Evolutionary conservation across 2,888 invertebrate species (phyloP).

Genomic region (Autographa gamma): DNA sequence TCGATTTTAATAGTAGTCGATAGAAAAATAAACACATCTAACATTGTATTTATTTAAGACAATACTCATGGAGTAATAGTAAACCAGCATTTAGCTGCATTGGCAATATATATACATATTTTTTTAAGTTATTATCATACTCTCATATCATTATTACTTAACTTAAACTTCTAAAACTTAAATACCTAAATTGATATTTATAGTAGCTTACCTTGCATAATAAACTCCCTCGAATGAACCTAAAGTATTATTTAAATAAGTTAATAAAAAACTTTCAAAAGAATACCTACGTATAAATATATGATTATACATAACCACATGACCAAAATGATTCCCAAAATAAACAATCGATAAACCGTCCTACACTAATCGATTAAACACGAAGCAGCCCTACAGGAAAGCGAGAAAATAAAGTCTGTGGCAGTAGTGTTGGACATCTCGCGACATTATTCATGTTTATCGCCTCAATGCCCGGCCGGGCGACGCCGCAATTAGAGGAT

Average conservation of each 20-base stretch:
- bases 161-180: too few relatives aligned
- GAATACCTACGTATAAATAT: too few relatives aligned
- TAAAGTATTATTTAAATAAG: too few relatives aligned
- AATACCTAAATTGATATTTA: background rate
- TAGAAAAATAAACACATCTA: background rate
- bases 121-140: too few relatives aligned
- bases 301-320: background rate
- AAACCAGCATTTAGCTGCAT: too few relatives aligned
- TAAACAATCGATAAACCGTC: background rate
- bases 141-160: too few relatives aligned
- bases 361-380: slow-evolving; percentile 39
- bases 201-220: too few relatives aligned
- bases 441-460: slow-evolving; percentile 88
- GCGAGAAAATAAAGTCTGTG: slow-evolving; percentile 81
- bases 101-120: too few relatives aligned
- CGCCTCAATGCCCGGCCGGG: slow-evolving; percentile 67
- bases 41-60: background rate
- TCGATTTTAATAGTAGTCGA: background rate
- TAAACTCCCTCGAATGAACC: too few relatives aligned
- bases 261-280: background rate
- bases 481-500: slow-evolving; percentile 85
- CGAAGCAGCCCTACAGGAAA: slow-evolving; percentile 52
- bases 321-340: background rate
- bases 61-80: too few relatives aligned
- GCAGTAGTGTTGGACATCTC: slow-evolving; percentile 79